Conservation (phyloP, 2,888 invertebrate genomes). For the Mycalesis mineus region DNA sequence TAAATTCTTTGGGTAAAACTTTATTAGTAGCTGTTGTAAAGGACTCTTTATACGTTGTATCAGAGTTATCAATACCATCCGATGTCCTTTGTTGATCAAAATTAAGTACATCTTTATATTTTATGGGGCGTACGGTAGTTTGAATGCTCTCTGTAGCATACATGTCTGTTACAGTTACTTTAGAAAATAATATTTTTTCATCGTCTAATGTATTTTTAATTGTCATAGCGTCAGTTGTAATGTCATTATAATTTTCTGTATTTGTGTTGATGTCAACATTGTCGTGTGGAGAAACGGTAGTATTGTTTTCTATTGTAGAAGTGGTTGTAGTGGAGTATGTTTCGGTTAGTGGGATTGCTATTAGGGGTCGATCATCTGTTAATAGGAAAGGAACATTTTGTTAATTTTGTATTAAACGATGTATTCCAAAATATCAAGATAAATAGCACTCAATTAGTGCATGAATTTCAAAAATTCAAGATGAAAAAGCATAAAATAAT, state of each 20-base stretch:
- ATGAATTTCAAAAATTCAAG: neutral
- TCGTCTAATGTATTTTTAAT: neutral
- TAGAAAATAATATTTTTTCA: neutral
- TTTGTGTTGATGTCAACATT: neutral
- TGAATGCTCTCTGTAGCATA: neutral
- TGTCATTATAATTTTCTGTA: constrained; percentile 6
- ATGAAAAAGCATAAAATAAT: neutral
- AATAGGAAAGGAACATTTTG: constrained; percentile 61
- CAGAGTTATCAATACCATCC: neutral
- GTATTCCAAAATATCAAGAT: constrained; percentile 8
- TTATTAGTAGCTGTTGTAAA: constrained; percentile 10
- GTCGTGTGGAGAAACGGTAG: neutral
- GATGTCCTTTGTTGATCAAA: neutral
- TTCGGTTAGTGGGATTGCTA: constrained; percentile 70
- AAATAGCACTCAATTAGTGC: neutral
- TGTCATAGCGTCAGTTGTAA: neutral
- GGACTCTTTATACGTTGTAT: neutral
- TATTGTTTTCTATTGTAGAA: constrained; percentile 22
- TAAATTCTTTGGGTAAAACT: constrained; percentile 26
- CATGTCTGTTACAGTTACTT: neutral
- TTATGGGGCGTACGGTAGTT: neutral
- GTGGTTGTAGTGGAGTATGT: constrained; percentile 47
- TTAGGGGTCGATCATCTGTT: constrained; percentile 74
- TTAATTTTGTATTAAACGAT: constrained; percentile 20
- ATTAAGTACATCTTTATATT: neutral